Base-by-base conservation (phyloP, 2,797 vertebrate genomes). In the Tolypeutes matacus region DNA sequence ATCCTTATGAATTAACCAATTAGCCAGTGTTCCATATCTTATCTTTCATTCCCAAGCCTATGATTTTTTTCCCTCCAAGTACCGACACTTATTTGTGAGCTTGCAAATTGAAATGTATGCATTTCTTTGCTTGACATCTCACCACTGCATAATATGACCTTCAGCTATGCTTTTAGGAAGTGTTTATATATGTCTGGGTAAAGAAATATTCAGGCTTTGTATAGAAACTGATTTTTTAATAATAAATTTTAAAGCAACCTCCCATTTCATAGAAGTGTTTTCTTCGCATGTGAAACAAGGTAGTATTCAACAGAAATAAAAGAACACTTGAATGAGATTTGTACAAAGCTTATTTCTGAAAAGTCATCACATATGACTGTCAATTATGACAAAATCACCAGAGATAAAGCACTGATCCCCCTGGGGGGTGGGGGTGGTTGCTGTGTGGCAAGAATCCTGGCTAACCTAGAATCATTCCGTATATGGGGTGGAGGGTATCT, bases 1-100 rank as follows among this genome's bases (percentile, higher is more conserved):
- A 89, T 96, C 90, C 94, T 96, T 96, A 87, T 92, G 96, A 97
- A 96, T 96, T 95, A 96, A 31, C 90, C 96, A 96, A 92, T 97
- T 96, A 97, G 78, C 82, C 51, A 94, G 53, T 91, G 86, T 95
- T 95, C 73, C 39, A 3, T 84, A 93, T 95, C 89, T 96, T 95
- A 77, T 95, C 96, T 93, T 93, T 95, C 78, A 93, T 96, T 91
- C 89, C 72, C 85, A 96, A 81, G n/a, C 76, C 95, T 91, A n/a
- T 51, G 69, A 72, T 23, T 75, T 91, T 89, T 89, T 95, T 64
- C 7, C 64, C 69, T 96, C 51, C 58, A 89, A 96, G 76, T 89
- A 95, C 81, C 3, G 46, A 96, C 88, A 89, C 92, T 92, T 95
- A 56, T 39, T 96, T 95, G 85, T 92, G 85, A 96, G 77, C 88